phyloP scores from a whole-genome alignment of 2,113 vertebrate genomes.

The Festucalex cinctus region DNA sequence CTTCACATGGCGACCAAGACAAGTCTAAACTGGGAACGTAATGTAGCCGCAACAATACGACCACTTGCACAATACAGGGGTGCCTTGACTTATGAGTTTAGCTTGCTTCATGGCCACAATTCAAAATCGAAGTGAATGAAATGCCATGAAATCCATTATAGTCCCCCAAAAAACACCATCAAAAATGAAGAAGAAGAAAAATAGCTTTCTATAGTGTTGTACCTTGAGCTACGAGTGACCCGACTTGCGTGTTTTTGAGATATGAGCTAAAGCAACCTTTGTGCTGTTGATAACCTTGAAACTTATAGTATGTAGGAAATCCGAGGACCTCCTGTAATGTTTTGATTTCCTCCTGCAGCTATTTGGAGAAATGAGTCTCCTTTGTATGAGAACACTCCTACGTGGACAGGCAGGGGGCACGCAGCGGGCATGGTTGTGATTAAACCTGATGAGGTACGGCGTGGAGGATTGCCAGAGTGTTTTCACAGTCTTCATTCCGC shows the following conservation, averaged over 20 bases:
- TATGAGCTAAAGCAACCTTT: no score
- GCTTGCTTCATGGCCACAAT: no score
- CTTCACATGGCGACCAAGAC: neutral
- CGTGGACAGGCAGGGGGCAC: conserved; percentile 33
- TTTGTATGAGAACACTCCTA: conserved; percentile 39
- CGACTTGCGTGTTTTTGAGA: no score
- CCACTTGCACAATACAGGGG: no score
- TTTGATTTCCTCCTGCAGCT: conserved; percentile 65
- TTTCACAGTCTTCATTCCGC: conserved; percentile 39
- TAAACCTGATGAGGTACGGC: conserved; percentile 51
- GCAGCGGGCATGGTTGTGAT: conserved; percentile 54
- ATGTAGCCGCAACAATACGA: neutral
- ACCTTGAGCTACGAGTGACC: no score
- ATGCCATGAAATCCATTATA: no score
- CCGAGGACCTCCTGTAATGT: conserved; percentile 12
- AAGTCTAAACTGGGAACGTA: neutral
- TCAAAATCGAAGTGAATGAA: no score
- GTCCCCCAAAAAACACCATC: no score
- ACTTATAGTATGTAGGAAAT: no score
- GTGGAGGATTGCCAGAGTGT: conserved; percentile 30
- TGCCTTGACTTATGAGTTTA: neutral
- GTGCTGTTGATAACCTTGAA: no score
- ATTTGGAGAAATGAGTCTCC: conserved; percentile 50
- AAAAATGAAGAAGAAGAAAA: no score
- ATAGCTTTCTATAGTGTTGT: no score